Percentiles rank a stretch among this genome's conserved stretches.
These are phyloP conservation scores for Campoletis raptor DNA, from an alignment of 2,888 invertebrate species.

Conservation along the genomic window DNA sequence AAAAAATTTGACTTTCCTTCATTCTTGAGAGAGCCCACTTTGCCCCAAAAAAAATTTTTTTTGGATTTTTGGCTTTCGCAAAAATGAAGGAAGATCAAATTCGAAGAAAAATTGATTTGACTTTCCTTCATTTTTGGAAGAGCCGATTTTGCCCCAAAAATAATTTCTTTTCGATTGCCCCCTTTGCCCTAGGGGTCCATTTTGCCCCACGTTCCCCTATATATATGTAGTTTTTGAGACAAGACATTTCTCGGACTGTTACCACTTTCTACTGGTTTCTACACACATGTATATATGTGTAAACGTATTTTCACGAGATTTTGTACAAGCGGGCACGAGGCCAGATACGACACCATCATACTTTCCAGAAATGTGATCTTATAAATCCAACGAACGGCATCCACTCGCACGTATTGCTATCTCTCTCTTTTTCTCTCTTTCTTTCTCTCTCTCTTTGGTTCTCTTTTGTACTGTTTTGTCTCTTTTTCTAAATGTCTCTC, in stretches of 20 bases:
- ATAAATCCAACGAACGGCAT: constrained; percentile 74
- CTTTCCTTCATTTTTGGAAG: too few relatives aligned
- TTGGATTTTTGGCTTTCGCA: too few relatives aligned
- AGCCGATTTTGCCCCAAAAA: too few relatives aligned
- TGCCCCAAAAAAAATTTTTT: too few relatives aligned
- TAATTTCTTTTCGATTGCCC: too few relatives aligned
- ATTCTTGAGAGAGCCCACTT: too few relatives aligned
- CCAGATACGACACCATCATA: constrained; percentile 73
- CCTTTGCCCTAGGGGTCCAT: too few relatives aligned
- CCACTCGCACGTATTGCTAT: constrained; percentile 56
- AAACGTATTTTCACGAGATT: constrained; percentile 54
- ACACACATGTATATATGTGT: constrained; percentile 24
- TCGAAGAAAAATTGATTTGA: too few relatives aligned
- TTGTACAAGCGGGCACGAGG: constrained; percentile 73
- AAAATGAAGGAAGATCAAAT: too few relatives aligned
- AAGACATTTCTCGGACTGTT: constrained; percentile 52
- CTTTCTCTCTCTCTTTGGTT: background rate
- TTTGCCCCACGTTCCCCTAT: too few relatives aligned
- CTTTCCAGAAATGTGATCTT: constrained; percentile 72
- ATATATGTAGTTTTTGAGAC: constrained; percentile 27
- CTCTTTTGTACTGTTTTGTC: background rate
- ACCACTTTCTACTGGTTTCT: constrained; percentile 48
- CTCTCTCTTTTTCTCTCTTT: background rate
- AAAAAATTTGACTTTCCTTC: too few relatives aligned
- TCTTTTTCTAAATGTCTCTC: background rate